phyloP scores from a whole-genome alignment of 2,797 vertebrate species.

The Meriones psammophilus region DNA sequence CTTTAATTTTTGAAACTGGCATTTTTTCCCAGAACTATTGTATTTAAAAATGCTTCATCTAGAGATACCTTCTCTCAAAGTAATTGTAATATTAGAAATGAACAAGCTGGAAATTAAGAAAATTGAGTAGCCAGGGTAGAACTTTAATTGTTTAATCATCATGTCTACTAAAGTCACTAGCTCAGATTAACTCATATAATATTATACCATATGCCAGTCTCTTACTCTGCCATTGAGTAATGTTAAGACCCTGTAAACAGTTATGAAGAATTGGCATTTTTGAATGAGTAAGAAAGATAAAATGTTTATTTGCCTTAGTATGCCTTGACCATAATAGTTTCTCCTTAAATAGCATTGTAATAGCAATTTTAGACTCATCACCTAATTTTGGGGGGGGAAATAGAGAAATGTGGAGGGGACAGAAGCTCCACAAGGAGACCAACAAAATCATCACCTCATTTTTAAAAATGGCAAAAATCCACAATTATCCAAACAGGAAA shows the following conservation, averaged over 20 bases:
- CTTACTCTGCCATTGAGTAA: neutral
- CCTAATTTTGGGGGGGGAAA: no score
- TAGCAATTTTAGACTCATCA: neutral
- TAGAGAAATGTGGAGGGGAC: no score
- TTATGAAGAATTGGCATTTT: neutral
- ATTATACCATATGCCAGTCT: neutral
- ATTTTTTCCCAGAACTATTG: neutral
- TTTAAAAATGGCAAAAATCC: neutral
- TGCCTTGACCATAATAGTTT: neutral
- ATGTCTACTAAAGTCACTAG: neutral
- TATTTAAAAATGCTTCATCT: neutral
- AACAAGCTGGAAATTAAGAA: neutral
- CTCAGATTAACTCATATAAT: neutral
- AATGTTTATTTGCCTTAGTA: neutral
- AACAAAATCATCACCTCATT: neutral
- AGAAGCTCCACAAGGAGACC: no score
- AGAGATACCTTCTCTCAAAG: neutral
- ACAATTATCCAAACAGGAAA: neutral
- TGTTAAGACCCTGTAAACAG: neutral
- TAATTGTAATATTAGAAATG: neutral
- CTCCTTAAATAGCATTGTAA: neutral
- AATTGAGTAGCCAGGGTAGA: neutral
- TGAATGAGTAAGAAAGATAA: neutral
- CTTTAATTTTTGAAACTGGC: slow-evolving; percentile 39
- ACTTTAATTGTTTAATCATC: neutral